A percentile compares a stretch with the other conserved stretches of the same genome.
Evolutionary conservation across 92 coral and sea anemone species (phyloP).

Genomic region (Umimayanthus kanabou): DNA sequence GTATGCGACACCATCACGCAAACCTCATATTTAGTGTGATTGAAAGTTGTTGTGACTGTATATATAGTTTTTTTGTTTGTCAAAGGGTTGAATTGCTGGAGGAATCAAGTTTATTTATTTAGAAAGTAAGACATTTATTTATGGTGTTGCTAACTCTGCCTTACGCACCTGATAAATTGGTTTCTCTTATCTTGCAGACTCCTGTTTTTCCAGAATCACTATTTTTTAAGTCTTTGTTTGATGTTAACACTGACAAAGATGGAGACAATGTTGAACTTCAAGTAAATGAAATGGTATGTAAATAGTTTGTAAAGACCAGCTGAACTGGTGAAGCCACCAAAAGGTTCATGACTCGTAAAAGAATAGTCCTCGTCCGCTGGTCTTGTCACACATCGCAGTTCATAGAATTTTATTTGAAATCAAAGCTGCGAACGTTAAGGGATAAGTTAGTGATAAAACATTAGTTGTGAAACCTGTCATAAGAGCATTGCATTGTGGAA

Average conservation of each 20-base stretch:
- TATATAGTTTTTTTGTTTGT: not conserved
- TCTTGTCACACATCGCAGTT: too few relatives aligned
- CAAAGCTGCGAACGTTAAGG: too few relatives aligned
- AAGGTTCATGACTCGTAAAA: too few relatives aligned
- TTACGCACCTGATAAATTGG: not conserved
- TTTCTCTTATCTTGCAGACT: slow-evolving; percentile 49
- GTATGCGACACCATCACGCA: too few relatives aligned
- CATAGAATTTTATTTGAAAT: too few relatives aligned
- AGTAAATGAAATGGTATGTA: slow-evolving; percentile 20
- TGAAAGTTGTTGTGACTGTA: not conserved
- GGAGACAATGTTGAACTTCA: not conserved
- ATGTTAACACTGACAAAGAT: slow-evolving; percentile 14
- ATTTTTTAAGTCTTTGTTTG: slow-evolving; percentile 71
- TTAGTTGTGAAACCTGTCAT: too few relatives aligned
- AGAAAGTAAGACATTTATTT: not conserved
- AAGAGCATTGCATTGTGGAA: too few relatives aligned
- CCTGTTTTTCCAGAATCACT: slow-evolving; percentile 75
- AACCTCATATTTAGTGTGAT: too few relatives aligned
- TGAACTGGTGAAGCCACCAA: too few relatives aligned
- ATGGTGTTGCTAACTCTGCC: not conserved
- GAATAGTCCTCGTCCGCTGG: too few relatives aligned
- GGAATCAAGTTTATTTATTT: not conserved
- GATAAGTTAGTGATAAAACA: too few relatives aligned
- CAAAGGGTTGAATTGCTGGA: not conserved
- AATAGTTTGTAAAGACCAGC: too few relatives aligned